phyloP scores from a whole-genome alignment of 2,797 vertebrate species.

The Furcifer pardalis region DNA sequence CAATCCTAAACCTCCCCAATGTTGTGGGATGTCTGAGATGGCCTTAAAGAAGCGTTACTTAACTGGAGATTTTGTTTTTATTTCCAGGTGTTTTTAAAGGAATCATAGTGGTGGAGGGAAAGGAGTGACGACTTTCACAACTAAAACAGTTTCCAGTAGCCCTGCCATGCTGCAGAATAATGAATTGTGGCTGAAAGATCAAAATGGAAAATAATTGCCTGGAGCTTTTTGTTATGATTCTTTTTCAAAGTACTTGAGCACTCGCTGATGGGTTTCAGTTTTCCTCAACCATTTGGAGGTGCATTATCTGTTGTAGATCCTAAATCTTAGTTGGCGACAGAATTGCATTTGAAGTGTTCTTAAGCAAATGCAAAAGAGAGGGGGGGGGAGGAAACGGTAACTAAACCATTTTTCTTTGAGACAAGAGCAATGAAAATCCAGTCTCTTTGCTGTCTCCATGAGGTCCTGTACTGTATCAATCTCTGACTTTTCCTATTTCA shows the following conservation, averaged over 20 bases:
- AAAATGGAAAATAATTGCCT: background rate
- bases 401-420: conserved; percentile 69
- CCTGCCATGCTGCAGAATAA: background rate
- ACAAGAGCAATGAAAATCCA: conserved; percentile 64
- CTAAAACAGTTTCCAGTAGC: background rate
- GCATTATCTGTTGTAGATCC: conserved; percentile 61
- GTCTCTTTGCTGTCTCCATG: conserved; percentile 60
- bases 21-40: background rate
- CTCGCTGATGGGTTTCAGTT: conserved; percentile 56
- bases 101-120: too few species aligned
- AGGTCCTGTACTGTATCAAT: conserved; percentile 66
- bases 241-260: background rate
- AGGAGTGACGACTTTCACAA: background rate
- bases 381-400: conserved; percentile 36
- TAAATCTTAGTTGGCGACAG: conserved; percentile 61
- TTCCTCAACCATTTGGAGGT: conserved; percentile 52
- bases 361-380: background rate
- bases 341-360: conserved; percentile 35
- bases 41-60: background rate
- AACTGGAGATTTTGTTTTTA: background rate
- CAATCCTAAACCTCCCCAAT: background rate
- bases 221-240: background rate
- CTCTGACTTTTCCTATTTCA: conserved; percentile 65
- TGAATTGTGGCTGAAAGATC: background rate
- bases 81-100: background rate